These are phyloP conservation scores for Tanypteryx hageni DNA, from an alignment of 2,888 invertebrate species.

Conservation along the genomic window DNA sequence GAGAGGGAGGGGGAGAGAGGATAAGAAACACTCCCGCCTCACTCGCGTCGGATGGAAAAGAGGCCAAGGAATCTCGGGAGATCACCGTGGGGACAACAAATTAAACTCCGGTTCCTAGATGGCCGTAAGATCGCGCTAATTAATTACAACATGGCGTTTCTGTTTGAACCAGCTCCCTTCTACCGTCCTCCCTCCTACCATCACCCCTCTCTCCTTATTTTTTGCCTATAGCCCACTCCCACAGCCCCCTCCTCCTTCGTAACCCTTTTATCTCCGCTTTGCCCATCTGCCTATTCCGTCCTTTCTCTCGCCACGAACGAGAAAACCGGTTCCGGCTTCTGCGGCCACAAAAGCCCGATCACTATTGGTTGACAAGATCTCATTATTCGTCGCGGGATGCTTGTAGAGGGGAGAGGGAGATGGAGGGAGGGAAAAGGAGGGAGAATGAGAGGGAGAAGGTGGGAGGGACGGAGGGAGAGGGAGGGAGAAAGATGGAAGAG, in stretches of 20 bases:
- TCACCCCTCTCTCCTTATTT: too few species aligned
- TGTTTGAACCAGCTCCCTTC: not conserved
- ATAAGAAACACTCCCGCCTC: not conserved
- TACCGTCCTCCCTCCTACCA: not conserved
- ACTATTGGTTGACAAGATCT: constrained; percentile 35
- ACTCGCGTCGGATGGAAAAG: not conserved
- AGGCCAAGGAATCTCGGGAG: not conserved
- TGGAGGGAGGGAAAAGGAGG: not conserved
- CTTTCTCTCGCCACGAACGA: not conserved
- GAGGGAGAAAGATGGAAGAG: too few species aligned
- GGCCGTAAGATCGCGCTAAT: constrained; percentile 38
- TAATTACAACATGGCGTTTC: constrained; percentile 42
- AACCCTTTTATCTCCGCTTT: not conserved
- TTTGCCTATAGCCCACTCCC: not conserved
- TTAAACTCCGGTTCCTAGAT: constrained; percentile 46
- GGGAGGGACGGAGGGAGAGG: too few species aligned
- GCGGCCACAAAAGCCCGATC: constrained; percentile 28
- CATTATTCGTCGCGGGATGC: constrained; percentile 10
- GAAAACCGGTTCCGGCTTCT: constrained; percentile 12
- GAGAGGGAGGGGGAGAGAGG: not conserved
- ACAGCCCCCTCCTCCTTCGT: not conserved
- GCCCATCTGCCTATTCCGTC: not conserved
- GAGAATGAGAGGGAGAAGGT: not conserved
- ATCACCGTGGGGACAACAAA: constrained; percentile 24
- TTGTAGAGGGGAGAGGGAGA: not conserved